phyloP scores from a whole-genome alignment of 2,888 invertebrate genomes.

The Agrochola lota region DNA sequence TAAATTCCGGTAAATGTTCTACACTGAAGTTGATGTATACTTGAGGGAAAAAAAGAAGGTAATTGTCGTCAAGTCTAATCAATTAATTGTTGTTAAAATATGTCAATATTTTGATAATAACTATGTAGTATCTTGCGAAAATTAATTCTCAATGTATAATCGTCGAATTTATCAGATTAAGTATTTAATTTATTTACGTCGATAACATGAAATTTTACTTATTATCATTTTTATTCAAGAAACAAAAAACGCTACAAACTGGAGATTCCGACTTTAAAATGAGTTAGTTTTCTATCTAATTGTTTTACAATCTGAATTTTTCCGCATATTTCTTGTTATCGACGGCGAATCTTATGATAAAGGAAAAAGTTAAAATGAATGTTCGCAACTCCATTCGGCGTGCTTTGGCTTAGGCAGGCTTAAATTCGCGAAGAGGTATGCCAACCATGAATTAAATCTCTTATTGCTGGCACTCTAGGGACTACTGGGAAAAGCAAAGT shows the following conservation, averaged over 20 bases:
- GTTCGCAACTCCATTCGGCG: not conserved
- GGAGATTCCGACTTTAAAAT: conserved; percentile 4
- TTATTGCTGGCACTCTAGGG: not conserved
- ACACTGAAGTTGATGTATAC: not conserved
- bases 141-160: not conserved
- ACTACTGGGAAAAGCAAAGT: not conserved
- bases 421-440: not conserved
- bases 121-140: not conserved
- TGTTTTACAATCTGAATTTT: not conserved
- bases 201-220: not conserved
- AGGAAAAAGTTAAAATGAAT: not conserved
- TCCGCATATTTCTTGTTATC: conserved; percentile 19
- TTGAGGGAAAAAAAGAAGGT: not conserved
- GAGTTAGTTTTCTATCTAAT: conserved; percentile 12
- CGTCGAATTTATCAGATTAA: conserved; percentile 1
- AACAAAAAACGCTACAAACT: not conserved
- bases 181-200: not conserved
- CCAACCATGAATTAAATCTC: not conserved
- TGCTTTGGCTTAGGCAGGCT: no score
- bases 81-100: conserved; percentile 16
- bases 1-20: not conserved
- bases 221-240: not conserved
- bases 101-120: conserved; percentile 38
- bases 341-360: conserved; percentile 6
- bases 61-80: not conserved